Evolutionary conservation across 2,797 vertebrate species (phyloP), one percentile per base, ranked within the genome.

Genomic region (Myotis planiceps): DNA sequence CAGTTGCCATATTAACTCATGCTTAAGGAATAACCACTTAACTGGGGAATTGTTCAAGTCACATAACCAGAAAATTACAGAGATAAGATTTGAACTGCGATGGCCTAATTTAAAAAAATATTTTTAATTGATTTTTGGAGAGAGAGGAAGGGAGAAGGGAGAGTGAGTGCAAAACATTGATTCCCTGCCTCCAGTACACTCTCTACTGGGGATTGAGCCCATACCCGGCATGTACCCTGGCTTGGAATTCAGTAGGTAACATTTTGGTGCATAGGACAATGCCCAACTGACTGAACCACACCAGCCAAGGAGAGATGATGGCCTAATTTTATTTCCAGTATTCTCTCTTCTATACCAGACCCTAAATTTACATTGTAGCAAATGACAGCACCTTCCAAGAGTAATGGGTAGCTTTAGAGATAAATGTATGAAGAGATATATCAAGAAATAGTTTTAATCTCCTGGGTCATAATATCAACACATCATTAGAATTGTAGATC

Each of bases 311-410:
- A 29, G 42, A 66, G 18, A 55, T 71, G 18, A 55, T 66, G 14
- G 42, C 58, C 29, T 88, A n/a, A 45, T 88, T 92, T 85, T 58
- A 88, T 94, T 68, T 95, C 19, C 37, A 68, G 63, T 9, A 55
- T 37, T 92, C 53, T 83, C 42, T 91, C 47, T n/a, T 42, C 25
- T 6, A 12, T 42, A 32, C 19, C 12, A 81, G 39, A 55, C n/a
- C 13, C 71, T 81, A 69, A 76, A 19, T 86, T 55, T 75, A 34
- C 18, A 71, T 51, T 51, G 19, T 68, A 80, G 66, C 14, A 80
- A 86, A 86, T 78, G 32, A 76, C 12, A 39, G 4, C 0, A 37
- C 74, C 19, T 42, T 80, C 37, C 74, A 65, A 86, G 69, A 95
- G 8, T 39, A 82, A 49, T 15, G 39, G 19, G 49, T 86, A 37